Percentiles rank a stretch among this genome's conserved stretches.
These are phyloP conservation scores for Dolichomitus sp. DNA, from an alignment of 2,888 invertebrate genomes.

Conservation along the genomic window DNA sequence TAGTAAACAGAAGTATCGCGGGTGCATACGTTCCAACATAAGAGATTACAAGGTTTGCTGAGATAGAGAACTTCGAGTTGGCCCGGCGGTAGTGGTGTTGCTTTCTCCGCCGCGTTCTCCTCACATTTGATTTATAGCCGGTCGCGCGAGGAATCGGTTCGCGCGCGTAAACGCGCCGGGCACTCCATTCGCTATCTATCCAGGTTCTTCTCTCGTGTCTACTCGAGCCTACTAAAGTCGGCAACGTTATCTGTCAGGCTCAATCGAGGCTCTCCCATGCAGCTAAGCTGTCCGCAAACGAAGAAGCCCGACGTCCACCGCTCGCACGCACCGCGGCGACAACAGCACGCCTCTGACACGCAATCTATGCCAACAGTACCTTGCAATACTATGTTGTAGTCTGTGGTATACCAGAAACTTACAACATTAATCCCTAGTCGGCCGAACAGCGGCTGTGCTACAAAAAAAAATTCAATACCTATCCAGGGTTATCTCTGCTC, in stretches of 20 bases:
- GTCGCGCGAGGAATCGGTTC: conserved; percentile 69
- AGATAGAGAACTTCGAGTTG: conserved; percentile 48
- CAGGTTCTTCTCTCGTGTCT: conserved; percentile 67
- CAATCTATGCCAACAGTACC: conserved; percentile 50
- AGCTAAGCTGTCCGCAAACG: conserved; percentile 73
- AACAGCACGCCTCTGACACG: conserved; percentile 55
- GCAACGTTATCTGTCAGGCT: conserved; percentile 74
- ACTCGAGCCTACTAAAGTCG: conserved; percentile 64
- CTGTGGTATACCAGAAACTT: neutral
- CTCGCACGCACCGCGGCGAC: conserved; percentile 56
- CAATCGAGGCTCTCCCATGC: conserved; percentile 72
- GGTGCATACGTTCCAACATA: conserved; percentile 33
- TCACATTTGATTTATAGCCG: conserved; percentile 80
- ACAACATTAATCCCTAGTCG: neutral
- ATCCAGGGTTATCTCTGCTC: conserved; percentile 10
- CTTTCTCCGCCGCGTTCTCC: conserved; percentile 69
- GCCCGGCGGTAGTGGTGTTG: conserved; percentile 55
- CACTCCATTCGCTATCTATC: conserved; percentile 54
- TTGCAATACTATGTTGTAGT: conserved; percentile 23
- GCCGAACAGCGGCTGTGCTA: neutral
- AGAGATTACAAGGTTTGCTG: conserved; percentile 71
- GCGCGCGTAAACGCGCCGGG: conserved; percentile 67
- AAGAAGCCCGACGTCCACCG: conserved; percentile 47
- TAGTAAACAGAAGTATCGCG: conserved; percentile 20
- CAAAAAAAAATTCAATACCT: conserved; percentile 39